Conservation (phyloP, 2,888 invertebrate species). For the Thelaira solivaga region DNA sequence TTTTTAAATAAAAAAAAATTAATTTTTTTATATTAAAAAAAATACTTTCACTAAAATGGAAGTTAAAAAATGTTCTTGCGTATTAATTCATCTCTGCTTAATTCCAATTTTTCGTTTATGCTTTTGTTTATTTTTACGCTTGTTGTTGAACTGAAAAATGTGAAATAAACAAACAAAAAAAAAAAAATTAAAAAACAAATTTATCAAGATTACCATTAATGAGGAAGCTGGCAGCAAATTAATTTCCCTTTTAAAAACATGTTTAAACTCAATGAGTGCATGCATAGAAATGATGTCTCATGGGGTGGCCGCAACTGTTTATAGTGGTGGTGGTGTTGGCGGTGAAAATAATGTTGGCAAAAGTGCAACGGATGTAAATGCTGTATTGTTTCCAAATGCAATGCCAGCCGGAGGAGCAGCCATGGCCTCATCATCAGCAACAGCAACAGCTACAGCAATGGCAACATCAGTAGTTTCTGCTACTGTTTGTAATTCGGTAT, state of each 20-base stretch:
- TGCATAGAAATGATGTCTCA: constrained; percentile 72
- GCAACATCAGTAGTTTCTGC: constrained; percentile 12
- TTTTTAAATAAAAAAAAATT: not conserved
- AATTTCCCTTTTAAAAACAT: constrained; percentile 74
- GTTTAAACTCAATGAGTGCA: constrained; percentile 73
- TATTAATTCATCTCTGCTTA: no score
- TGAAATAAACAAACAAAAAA: not conserved
- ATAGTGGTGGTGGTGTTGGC: constrained; percentile 20
- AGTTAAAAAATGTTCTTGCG: not conserved
- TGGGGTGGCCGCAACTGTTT: constrained; percentile 52
- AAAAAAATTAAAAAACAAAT: constrained; percentile 35
- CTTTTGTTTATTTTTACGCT: constrained; percentile 27
- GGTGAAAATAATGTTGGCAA: constrained; percentile 45
- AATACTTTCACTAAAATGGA: not conserved
- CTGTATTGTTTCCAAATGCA: constrained; percentile 51
- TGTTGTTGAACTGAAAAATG: not conserved
- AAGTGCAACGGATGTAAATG: constrained; percentile 59
- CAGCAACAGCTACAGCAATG: constrained; percentile 37
- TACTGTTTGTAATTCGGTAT: constrained; percentile 61
- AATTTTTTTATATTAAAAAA: no score
- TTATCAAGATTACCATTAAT: constrained; percentile 85
- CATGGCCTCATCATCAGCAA: constrained; percentile 15
- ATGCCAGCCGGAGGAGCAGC: constrained; percentile 41
- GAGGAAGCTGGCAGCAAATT: constrained; percentile 87
- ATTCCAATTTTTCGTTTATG: constrained; percentile 34